A percentile compares a stretch with the other conserved stretches of the same genome.
Conservation (phyloP, 35 echinoderm and acorn worm genomes). For the Strongylocentrotus purpuratus region DNA sequence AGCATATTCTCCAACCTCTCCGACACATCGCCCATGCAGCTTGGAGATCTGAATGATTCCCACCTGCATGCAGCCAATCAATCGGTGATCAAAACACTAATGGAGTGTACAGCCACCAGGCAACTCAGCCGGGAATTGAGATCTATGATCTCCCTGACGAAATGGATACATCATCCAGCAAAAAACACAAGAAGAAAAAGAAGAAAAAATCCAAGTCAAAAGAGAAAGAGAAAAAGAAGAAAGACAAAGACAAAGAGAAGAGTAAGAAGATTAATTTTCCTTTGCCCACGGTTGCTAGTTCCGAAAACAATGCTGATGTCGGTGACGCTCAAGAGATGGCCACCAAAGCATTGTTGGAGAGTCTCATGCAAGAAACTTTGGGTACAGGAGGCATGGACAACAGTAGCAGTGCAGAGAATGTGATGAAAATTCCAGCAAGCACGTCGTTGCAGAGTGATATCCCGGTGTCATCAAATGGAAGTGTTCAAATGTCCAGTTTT, state of each 20-base stretch:
- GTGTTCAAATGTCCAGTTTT: background rate
- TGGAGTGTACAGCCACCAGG: background rate
- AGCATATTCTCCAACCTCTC: conserved; percentile 64
- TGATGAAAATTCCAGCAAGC: background rate
- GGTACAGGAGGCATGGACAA: background rate
- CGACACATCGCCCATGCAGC: conserved; percentile 56
- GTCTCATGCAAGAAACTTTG: background rate
- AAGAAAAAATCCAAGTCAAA: conserved; percentile 71
- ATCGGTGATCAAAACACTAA: conserved; percentile 38
- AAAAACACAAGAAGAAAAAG: conserved; percentile 57
- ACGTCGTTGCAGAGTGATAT: background rate
- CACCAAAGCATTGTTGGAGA: conserved; percentile 34
- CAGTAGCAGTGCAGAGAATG: background rate
- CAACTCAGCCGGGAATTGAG: conserved; percentile 2
- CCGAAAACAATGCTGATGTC: background rate
- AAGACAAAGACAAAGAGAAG: conserved; percentile 64
- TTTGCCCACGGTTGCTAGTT: background rate
- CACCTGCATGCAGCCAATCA: background rate
- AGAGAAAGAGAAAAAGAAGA: conserved; percentile 51
- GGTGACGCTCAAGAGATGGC: conserved; percentile 19
- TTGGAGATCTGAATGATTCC: conserved; percentile 45
- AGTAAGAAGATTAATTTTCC: conserved; percentile 25
- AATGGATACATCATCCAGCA: conserved; percentile 56
- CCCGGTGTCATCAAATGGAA: conserved; percentile 16
- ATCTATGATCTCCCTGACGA: conserved; percentile 38